Conservation (phyloP, 2,888 invertebrate species). For the Seira musarum region DNA sequence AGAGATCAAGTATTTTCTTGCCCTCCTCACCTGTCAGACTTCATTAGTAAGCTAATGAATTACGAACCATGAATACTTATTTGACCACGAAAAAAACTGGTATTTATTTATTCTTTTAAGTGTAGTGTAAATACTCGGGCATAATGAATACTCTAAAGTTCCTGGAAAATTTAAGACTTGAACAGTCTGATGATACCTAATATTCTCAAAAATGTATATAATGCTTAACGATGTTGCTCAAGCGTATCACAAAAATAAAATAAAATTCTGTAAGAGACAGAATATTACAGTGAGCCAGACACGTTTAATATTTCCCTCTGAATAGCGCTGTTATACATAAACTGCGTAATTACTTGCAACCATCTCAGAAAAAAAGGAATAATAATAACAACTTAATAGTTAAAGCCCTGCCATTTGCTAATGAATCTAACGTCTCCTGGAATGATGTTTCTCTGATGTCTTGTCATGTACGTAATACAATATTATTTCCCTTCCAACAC, state of each 20-base stretch:
- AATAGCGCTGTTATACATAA: not conserved
- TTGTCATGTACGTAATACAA: not conserved
- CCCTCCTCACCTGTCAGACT: slow-evolving; percentile 66
- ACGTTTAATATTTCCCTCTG: slow-evolving; percentile 20
- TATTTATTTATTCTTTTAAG: slow-evolving; percentile 34
- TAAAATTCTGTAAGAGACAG: not conserved
- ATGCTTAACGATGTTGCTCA: slow-evolving; percentile 3
- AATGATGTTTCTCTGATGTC: slow-evolving; percentile 11
- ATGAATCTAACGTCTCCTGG: slow-evolving; percentile 37
- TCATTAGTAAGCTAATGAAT: slow-evolving; percentile 68
- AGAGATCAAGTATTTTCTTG: slow-evolving; percentile 38
- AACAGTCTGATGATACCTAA: not conserved
- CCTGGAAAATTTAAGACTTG: slow-evolving; percentile 34
- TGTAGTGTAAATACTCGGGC: slow-evolving; percentile 34
- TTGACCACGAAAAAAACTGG: slow-evolving; percentile 28
- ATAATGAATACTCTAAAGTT: slow-evolving; percentile 29
- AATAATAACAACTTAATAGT: slow-evolving; percentile 43
- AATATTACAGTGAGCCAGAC: slow-evolving; percentile 4
- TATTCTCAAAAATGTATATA: slow-evolving; percentile 8
- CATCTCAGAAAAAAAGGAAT: slow-evolving; percentile 1
- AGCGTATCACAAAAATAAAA: not conserved
- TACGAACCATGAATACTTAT: slow-evolving; percentile 55
- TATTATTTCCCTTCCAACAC: slow-evolving; percentile 16
- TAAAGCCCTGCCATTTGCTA: slow-evolving; percentile 15
- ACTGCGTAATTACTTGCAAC: slow-evolving; percentile 38